These are phyloP conservation scores for Drepana arcuata DNA, from an alignment of 1,140 invertebrate genomes.

Conservation along the genomic window DNA sequence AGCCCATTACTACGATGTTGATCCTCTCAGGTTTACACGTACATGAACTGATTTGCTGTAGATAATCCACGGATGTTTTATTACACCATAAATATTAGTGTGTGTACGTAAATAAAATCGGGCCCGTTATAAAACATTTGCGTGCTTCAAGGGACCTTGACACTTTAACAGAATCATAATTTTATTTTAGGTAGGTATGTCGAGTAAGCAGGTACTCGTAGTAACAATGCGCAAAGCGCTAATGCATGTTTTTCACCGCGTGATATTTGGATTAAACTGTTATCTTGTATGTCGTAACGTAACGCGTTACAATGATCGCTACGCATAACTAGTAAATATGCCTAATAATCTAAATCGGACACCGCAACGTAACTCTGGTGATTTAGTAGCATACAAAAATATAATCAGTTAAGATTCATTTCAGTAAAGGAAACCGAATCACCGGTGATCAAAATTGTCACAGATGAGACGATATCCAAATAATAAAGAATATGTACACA, in stretches of 20 bases:
- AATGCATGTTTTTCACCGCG: slow-evolving; percentile 59
- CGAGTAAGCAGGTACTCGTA: slow-evolving; percentile 11
- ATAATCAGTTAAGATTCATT: slow-evolving; percentile 9
- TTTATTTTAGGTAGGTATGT: slow-evolving; percentile 28
- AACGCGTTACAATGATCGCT: slow-evolving; percentile 30
- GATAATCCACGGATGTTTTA: too few species aligned
- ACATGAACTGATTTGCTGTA: too few species aligned
- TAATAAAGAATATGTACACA: slow-evolving; percentile 31
- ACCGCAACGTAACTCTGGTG: slow-evolving; percentile 31
- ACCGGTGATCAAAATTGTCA: slow-evolving; percentile 8
- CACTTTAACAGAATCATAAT: slow-evolving; percentile 28
- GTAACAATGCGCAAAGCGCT: slow-evolving; percentile 29
- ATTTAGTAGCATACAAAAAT: slow-evolving; percentile 39
- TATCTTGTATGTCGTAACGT: slow-evolving; percentile 52
- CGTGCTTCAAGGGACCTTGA: slow-evolving; percentile 32
- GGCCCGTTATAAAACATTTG: slow-evolving; percentile 8
- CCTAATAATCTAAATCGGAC: slow-evolving; percentile 28
- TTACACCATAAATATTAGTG: too few species aligned
- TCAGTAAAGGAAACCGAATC: slow-evolving; percentile 7
- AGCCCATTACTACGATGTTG: too few species aligned
- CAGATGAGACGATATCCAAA: slow-evolving; percentile 1
- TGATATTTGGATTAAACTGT: slow-evolving; percentile 61
- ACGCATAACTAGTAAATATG: slow-evolving; percentile 29
- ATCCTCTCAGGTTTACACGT: too few species aligned
- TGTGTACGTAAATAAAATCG: slow-evolving; percentile 5